Evolutionary conservation across 2,797 vertebrate genomes (phyloP).

Genomic region (Odontamblyopus rebecca): DNA sequence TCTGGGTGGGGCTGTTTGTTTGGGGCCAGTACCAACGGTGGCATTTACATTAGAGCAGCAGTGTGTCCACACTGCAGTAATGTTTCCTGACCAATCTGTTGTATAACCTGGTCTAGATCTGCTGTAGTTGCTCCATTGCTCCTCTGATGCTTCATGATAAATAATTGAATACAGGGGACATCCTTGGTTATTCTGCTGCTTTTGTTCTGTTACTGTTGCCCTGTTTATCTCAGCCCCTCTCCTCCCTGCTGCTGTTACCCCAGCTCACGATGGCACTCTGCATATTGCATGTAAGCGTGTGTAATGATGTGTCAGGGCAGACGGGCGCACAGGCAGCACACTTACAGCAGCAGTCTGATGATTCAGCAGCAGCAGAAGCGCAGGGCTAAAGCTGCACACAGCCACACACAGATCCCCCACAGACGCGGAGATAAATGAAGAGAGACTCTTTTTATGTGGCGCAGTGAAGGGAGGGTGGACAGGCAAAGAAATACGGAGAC

Average conservation of each 20-base stretch:
- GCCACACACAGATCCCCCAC: constrained; percentile 32
- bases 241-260: constrained; percentile 11
- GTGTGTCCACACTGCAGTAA: not conserved
- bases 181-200: not conserved
- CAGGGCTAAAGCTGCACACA: constrained; percentile 21
- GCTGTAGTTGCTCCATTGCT: constrained; percentile 27
- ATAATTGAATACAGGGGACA: constrained; percentile 45
- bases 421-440: constrained; percentile 50
- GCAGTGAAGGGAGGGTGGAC: constrained; percentile 33
- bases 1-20: constrained; percentile 39
- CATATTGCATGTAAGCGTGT: constrained; percentile 35
- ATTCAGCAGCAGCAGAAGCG: constrained; percentile 61
- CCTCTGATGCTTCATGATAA: constrained; percentile 44
- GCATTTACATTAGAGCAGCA: not conserved
- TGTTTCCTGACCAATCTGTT: not conserved
- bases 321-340: constrained; percentile 30
- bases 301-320: constrained; percentile 57
- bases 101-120: constrained; percentile 1
- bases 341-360: constrained; percentile 61
- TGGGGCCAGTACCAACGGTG: constrained; percentile 11
- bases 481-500: constrained; percentile 19
- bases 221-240: not conserved
- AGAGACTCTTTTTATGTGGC: constrained; percentile 25
- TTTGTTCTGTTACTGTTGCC: not conserved
- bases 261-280: constrained; percentile 26